phyloP scores from a whole-genome alignment of 2,113 vertebrate species.

The Toxotes chatareus region DNA sequence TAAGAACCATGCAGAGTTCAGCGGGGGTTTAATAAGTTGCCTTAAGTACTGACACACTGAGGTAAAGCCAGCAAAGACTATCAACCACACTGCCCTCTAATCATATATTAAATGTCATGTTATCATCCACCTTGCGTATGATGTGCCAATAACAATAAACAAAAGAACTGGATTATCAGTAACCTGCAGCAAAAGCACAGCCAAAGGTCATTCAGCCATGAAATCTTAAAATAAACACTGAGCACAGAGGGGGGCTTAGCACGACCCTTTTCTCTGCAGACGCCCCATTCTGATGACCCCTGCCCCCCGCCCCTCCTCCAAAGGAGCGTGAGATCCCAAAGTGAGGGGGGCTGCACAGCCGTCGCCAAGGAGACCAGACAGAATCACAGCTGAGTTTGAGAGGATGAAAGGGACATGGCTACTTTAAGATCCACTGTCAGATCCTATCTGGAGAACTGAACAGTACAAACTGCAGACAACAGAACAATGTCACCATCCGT shows the following conservation, averaged over 20 bases:
- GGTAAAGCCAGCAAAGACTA: constrained; percentile 2
- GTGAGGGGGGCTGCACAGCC: constrained; percentile 40
- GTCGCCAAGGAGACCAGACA: constrained; percentile 66
- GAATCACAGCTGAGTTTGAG: constrained; percentile 49
- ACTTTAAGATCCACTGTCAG: constrained; percentile 46
- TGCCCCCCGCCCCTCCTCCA: constrained; percentile 38
- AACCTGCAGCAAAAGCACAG: background rate
- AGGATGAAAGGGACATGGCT: constrained; percentile 34
- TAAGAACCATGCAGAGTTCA: constrained; percentile 14
- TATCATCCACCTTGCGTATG: background rate
- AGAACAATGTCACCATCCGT: constrained; percentile 7
- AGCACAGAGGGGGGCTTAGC: background rate
- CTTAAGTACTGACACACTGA: constrained; percentile 12
- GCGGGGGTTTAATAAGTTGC: constrained; percentile 32
- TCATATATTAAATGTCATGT: constrained; percentile 18
- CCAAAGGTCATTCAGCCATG: constrained; percentile 25
- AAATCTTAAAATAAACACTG: constrained; percentile 32
- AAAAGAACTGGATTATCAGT: constrained; percentile 18
- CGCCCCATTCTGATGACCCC: constrained; percentile 15
- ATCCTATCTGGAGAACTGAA: constrained; percentile 22
- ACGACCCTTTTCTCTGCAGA: constrained; percentile 18
- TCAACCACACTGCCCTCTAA: background rate
- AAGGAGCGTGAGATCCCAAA: constrained; percentile 29
- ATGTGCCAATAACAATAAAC: background rate
- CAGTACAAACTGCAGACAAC: constrained; percentile 21